Evolutionary conservation across 2,113 vertebrate genomes (phyloP), one percentile per base, ranked within the genome.

Genomic region (Colinus virginianus): DNA sequence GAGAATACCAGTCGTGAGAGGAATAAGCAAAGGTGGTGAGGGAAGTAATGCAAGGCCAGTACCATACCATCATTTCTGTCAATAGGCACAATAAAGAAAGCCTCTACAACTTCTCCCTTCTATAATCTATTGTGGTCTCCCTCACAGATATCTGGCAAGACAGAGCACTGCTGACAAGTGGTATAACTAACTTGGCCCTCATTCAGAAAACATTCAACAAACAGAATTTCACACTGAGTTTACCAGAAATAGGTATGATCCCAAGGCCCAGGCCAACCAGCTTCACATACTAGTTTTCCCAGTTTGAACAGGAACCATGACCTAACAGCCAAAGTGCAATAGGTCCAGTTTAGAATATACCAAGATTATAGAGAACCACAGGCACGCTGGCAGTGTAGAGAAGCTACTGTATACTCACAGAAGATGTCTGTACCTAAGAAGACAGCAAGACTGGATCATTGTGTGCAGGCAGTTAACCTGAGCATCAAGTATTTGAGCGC

Each of bases 1-100:
- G 12, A 58, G 11, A 0, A 1, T 32, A 56, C 17, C 9, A 20
- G 48, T 0, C 42, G 22, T 2, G 3, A n/a, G 63, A 14, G 51
- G 63, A 76, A 79, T 18, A 5, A 84, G 48, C 25, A 80, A 43
- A 51, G 8, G 20, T 2, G 0, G 13, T 6, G 13, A 72, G 7
- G 19, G 5, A 77, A 80, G 22, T 19, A 71, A 67, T 2, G 2
- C 42, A 77, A 78, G 36, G n/a, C 9, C n/a, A 3, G 45, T 21
- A 30, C 23, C 26, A 14, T 32, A 45, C 9, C 26, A 43, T 26
- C 21, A 32, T 17, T 25, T 59, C 59, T 32, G 16, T 32, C n/a
- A 90, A 32, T 19, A 23, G 23, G 13, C 46, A 51, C 13, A 8
- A 43, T 77, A 38, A 84, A 80, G 49, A 42, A 26, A 19, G 34